A percentile compares a stretch with the other conserved stretches of the same genome.
phyloP scores from a whole-genome alignment of 2,888 invertebrate species.

The Suillia variegata region DNA sequence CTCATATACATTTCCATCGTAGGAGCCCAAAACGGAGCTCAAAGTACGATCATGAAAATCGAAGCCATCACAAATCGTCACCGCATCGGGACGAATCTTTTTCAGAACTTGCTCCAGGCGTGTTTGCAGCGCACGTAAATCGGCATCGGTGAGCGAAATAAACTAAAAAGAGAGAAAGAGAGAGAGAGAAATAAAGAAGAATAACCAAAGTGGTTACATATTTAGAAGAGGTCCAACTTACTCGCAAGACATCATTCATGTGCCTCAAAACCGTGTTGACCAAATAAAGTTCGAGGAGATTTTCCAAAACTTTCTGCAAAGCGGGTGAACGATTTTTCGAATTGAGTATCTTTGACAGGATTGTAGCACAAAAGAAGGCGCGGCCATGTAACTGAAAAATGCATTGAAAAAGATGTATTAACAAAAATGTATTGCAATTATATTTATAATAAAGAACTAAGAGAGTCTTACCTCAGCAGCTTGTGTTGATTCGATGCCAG shows the following conservation, averaged over 20 bases:
- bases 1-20: conserved; percentile 85
- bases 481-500: conserved; percentile 79
- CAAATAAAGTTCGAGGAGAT: conserved; percentile 77
- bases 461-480: conserved; percentile 74
- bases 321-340: conserved; percentile 64
- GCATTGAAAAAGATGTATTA: neutral
- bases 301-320: conserved; percentile 69
- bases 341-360: conserved; percentile 73
- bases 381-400: conserved; percentile 76
- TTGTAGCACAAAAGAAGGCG: conserved; percentile 76
- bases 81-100: conserved; percentile 83
- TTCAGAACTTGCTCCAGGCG: conserved; percentile 74
- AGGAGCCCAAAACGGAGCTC: conserved; percentile 76
- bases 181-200: neutral
- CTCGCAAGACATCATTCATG: conserved; percentile 78
- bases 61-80: conserved; percentile 90
- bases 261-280: conserved; percentile 74
- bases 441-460: conserved; percentile 5
- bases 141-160: conserved; percentile 42
- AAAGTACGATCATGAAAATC: conserved; percentile 81
- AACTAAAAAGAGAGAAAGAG: conserved; percentile 39
- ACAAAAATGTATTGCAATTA: neutral
- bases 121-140: conserved; percentile 64
- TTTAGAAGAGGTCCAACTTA: conserved; percentile 58
- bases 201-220: neutral